Conservation (phyloP, 1,140 invertebrate genomes). For the Thalassaphorura encarpata region DNA sequence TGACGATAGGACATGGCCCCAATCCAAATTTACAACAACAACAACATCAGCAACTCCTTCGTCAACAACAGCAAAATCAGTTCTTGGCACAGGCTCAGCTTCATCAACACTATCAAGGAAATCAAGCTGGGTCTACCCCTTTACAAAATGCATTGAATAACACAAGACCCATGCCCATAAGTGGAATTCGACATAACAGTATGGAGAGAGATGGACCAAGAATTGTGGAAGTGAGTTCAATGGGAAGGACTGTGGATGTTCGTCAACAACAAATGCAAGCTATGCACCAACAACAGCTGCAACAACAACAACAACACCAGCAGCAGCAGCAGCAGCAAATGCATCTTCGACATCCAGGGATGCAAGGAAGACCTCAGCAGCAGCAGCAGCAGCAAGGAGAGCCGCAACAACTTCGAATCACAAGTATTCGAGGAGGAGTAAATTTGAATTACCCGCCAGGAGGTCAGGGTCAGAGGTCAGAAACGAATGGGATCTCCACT, state of each 20-base stretch:
- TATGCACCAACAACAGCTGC: slow-evolving; percentile 17
- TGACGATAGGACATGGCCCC: too few relatives aligned
- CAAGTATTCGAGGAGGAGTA: too few relatives aligned
- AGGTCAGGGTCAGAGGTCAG: too few relatives aligned
- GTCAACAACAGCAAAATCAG: too few relatives aligned
- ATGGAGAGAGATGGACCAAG: background rate
- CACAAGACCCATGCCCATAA: background rate
- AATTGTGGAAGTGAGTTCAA: slow-evolving; percentile 6
- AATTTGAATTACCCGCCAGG: too few relatives aligned
- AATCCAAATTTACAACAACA: too few relatives aligned
- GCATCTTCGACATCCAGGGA: background rate
- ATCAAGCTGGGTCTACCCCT: background rate
- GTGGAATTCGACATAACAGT: background rate
- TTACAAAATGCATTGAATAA: background rate
- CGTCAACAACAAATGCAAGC: slow-evolving; percentile 10
- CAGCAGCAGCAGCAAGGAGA: background rate
- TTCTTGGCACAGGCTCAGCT: too few relatives aligned
- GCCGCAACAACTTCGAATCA: too few relatives aligned
- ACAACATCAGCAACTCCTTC: too few relatives aligned
- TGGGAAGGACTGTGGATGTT: background rate
- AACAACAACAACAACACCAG: slow-evolving; percentile 4
- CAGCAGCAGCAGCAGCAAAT: slow-evolving; percentile 9
- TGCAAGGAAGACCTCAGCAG: background rate
- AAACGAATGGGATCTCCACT: too few relatives aligned
- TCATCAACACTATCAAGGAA: too few relatives aligned